These are phyloP conservation scores for Stegastes partitus DNA, from an alignment of 2,113 vertebrate genomes.

Conservation along the genomic window DNA sequence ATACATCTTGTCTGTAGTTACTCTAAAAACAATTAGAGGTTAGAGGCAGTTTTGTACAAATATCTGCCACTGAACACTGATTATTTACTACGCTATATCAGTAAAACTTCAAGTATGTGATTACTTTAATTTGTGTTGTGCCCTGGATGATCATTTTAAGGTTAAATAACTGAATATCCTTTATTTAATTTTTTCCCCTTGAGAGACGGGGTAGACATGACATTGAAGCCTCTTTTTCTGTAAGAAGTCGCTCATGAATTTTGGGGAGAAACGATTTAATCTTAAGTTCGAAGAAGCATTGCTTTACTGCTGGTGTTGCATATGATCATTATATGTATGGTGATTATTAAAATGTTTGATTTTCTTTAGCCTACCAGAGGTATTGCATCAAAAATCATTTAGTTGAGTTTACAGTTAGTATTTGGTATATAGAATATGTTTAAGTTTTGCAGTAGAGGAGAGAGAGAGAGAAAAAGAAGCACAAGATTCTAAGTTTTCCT, in stretches of 20 bases:
- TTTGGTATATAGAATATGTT: conserved; percentile 24
- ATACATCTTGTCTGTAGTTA: conserved; percentile 16
- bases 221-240: neutral
- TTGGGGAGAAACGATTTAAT: neutral
- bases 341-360: conserved; percentile 1
- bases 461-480: conserved; percentile 29
- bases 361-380: conserved; percentile 17
- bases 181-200: neutral
- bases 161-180: too few relatives aligned
- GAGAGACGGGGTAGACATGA: neutral
- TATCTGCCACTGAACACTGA: neutral
- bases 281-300: neutral
- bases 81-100: neutral
- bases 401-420: conserved; percentile 6
- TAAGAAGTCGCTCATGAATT: neutral
- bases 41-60: neutral
- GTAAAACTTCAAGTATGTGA: conserved; percentile 1
- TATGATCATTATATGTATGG: conserved; percentile 17
- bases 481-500: conserved; percentile 36
- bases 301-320: conserved; percentile 3
- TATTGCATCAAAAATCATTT: conserved; percentile 28
- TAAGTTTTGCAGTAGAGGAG: conserved; percentile 9
- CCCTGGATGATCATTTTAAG: neutral
- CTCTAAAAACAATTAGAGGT: neutral
- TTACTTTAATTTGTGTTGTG: neutral